These are phyloP conservation scores for Allophyes oxyacanthae DNA, from an alignment of 2,888 invertebrate genomes.

Conservation along the genomic window DNA sequence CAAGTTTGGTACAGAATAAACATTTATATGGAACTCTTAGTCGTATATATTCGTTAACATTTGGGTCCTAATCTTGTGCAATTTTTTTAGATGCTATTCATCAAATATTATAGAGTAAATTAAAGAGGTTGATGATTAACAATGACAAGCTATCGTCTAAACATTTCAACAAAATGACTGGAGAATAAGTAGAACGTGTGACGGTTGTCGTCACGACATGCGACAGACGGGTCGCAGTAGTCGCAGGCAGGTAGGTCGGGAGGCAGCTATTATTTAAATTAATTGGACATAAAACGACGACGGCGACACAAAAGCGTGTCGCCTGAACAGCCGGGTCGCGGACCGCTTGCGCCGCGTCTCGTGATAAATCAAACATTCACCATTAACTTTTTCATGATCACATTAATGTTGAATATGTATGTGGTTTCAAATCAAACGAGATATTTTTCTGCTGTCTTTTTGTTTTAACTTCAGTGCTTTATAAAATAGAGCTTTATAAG, in stretches of 20 bases:
- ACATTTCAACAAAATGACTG: slow-evolving; percentile 32
- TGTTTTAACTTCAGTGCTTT: slow-evolving; percentile 19
- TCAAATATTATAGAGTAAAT: slow-evolving; percentile 1
- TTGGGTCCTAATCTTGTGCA: slow-evolving; percentile 8
- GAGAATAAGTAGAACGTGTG: slow-evolving; percentile 33
- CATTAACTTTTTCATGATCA: slow-evolving; percentile 60
- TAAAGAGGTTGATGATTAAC: slow-evolving; percentile 7
- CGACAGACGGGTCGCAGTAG: slow-evolving; percentile 69
- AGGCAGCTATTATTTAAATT: slow-evolving; percentile 87
- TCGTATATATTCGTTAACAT: slow-evolving; percentile 11
- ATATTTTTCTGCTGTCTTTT: slow-evolving; percentile 37
- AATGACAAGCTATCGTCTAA: slow-evolving; percentile 26
- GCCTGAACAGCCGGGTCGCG: slow-evolving; percentile 70
- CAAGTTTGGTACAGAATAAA: slow-evolving; percentile 19
- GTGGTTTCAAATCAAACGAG: slow-evolving; percentile 38
- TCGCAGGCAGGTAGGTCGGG: slow-evolving; percentile 83
- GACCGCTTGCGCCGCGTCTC: slow-evolving; percentile 54
- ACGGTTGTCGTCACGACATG: slow-evolving; percentile 55
- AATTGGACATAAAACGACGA: slow-evolving; percentile 86
- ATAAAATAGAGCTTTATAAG: background rate
- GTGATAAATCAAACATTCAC: slow-evolving; percentile 67
- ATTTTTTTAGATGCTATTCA: slow-evolving; percentile 8
- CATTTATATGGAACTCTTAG: slow-evolving; percentile 18
- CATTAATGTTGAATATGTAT: slow-evolving; percentile 48
- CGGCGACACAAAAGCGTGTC: slow-evolving; percentile 77